Base-by-base conservation (phyloP, 1,140 invertebrate genomes). In the Aphaenogaster ashmeadi region DNA sequence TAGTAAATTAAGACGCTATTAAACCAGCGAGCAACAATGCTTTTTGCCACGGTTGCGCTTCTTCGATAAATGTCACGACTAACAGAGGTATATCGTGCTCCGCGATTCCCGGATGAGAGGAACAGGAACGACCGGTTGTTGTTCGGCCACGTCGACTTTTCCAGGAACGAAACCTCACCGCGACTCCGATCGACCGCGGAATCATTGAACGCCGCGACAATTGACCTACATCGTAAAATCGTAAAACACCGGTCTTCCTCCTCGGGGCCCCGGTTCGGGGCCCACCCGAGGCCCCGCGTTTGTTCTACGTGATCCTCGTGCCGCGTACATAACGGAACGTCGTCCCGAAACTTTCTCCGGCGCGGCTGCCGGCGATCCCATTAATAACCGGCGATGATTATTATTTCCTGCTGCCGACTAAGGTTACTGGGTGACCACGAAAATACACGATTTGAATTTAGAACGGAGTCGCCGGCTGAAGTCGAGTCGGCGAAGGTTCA, bases 291-390 rank as follows among this genome's bases (percentile, higher is more conserved):
- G 3, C 52, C 6, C 60, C 33, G n/a, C 18, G 67, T 84, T 84
- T 74, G 71, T 74, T 84, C 69, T 60, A 84, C 80, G 80, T 60
- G 80, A 84, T 74, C 27, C n/a, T 80, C 62, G 62, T 80, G 8
- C 44, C 67, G 18, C 27, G 80, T n/a, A 27, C 36, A 74, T 84
- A 84, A 84, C 80, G 80, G 80, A 74, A 75, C 80, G 69, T 18
- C 80, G 80, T 18, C 54, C 67, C 80, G 33, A 84, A 84, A 84
- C 80, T 84, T 84, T 84, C 80, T 84, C 80, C 80, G 33, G 33
- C 41, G 44, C 41, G 58, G 41, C 41, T n/a, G 38, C n/a, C 27
- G 33, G 18, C 80, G 11, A 5, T 38, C 52, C 54, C 80, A 84
- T 84, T 84, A 84, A 75, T 75, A 84, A 84, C 52, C 80, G 41